Evolutionary conservation across 2,888 invertebrate species (phyloP).

Genomic region (Aproaerema taeniolella): DNA sequence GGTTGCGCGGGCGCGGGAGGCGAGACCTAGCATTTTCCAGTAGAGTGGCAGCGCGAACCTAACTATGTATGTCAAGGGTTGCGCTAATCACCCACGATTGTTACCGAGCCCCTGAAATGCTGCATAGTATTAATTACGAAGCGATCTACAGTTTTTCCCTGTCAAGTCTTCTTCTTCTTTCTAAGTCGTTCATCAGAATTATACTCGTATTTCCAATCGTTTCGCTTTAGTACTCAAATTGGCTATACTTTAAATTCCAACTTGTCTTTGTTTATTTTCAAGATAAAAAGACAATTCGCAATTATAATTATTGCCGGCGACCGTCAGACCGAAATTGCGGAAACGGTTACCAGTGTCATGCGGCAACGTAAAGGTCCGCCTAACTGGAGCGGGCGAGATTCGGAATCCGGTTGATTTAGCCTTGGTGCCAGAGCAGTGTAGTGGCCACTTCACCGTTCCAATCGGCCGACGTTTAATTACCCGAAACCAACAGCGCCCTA

Average conservation of each 20-base stretch:
- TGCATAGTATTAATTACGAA: conserved; percentile 15
- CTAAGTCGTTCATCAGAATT: too few relatives aligned
- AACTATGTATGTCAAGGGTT: conserved; percentile 72
- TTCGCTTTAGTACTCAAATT: too few relatives aligned
- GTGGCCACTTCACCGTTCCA: conserved; percentile 73
- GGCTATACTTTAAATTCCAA: too few relatives aligned
- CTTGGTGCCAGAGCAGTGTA: conserved; percentile 69
- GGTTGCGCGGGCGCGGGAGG: conserved; percentile 45
- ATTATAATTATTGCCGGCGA: conserved; percentile 13
- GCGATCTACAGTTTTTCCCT: neutral
- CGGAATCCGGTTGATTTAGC: conserved; percentile 70
- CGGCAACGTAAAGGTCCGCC: conserved; percentile 57
- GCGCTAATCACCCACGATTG: conserved; percentile 63
- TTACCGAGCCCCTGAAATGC: conserved; percentile 60
- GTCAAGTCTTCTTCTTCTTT: neutral
- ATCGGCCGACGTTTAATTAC: conserved; percentile 64
- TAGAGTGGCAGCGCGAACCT: conserved; percentile 60
- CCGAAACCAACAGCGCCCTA: conserved; percentile 46
- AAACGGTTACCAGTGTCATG: conserved; percentile 48
- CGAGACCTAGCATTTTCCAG: conserved; percentile 68
- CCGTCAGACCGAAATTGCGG: conserved; percentile 45
- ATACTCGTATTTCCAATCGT: too few relatives aligned
- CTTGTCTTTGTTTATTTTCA: neutral
- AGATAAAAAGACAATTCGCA: neutral
- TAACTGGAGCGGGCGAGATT: conserved; percentile 70